Conservation (phyloP, 2,888 invertebrate species). For the Epinotia demarniana region DNA sequence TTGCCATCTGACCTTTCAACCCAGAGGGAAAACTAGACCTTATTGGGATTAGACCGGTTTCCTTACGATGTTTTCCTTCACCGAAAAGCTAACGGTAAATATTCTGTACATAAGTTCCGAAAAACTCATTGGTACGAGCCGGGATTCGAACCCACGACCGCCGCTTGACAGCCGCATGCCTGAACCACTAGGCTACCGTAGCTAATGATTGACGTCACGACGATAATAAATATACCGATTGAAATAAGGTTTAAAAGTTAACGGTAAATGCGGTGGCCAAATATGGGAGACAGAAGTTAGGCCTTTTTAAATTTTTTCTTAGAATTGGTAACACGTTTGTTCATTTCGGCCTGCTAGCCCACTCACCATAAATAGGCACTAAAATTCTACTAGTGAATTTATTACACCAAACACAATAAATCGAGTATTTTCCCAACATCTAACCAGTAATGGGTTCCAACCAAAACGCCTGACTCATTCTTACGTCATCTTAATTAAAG, state of each 20-base stretch:
- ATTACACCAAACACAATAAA: slow-evolving; percentile 45
- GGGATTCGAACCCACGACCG: too few relatives aligned
- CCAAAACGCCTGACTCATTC: slow-evolving; percentile 48
- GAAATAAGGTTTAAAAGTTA: background rate
- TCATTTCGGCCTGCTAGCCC: background rate
- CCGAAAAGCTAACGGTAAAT: too few relatives aligned
- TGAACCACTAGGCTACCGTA: too few relatives aligned
- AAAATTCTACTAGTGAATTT: background rate
- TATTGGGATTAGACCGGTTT: too few relatives aligned
- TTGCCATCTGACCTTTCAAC: too few relatives aligned
- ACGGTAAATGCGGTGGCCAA: background rate
- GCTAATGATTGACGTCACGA: too few relatives aligned
- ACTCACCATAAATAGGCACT: background rate
- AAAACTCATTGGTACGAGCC: too few relatives aligned
- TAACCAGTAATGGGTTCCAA: background rate
- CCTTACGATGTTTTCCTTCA: too few relatives aligned
- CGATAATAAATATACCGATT: background rate
- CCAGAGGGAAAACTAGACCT: too few relatives aligned
- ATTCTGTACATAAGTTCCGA: too few relatives aligned
- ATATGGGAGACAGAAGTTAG: too few relatives aligned
- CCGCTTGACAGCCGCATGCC: too few relatives aligned
- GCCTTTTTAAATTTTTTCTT: background rate
- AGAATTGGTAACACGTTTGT: background rate
- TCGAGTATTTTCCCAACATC: slow-evolving; percentile 41
- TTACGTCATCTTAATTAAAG: slow-evolving; percentile 57